Percentiles rank a stretch among this genome's conserved stretches.
phyloP scores from a whole-genome alignment of 2,797 vertebrate genomes.

The Acanthurus tractus region DNA sequence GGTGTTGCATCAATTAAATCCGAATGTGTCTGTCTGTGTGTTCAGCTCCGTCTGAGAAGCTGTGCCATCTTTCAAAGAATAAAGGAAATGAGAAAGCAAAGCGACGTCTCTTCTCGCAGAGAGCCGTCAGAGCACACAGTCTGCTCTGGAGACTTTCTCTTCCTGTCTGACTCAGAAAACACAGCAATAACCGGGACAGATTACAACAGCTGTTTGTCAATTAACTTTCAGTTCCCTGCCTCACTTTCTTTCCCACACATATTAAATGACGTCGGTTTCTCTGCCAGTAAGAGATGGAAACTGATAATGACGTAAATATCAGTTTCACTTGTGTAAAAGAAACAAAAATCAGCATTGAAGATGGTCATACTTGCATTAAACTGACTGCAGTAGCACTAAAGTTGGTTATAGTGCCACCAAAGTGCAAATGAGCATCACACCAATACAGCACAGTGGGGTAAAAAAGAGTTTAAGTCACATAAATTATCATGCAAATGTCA shows the following conservation, averaged over 20 bases:
- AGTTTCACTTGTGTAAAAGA: neutral
- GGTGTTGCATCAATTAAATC: slow-evolving; percentile 7
- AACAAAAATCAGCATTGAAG: neutral
- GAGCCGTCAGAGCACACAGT: slow-evolving; percentile 29
- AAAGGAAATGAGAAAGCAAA: slow-evolving; percentile 47
- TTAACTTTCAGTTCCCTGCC: slow-evolving; percentile 35
- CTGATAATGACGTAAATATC: slow-evolving; percentile 1
- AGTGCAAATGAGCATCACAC: neutral
- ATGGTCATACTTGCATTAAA: neutral
- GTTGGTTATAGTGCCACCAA: too few relatives aligned
- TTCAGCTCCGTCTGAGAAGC: neutral
- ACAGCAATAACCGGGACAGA: slow-evolving; percentile 16
- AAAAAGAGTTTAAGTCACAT: too few relatives aligned
- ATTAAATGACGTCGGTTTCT: neutral
- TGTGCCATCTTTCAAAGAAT: slow-evolving; percentile 5
- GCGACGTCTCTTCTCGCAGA: slow-evolving; percentile 8
- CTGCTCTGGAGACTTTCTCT: slow-evolving; percentile 46
- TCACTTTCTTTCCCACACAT: slow-evolving; percentile 16
- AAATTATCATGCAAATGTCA: neutral
- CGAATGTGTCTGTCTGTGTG: neutral
- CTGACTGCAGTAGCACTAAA: neutral
- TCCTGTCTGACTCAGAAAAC: slow-evolving; percentile 48
- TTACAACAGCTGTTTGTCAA: slow-evolving; percentile 48
- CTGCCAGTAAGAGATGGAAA: neutral
- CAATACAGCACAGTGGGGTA: neutral